phyloP scores from a whole-genome alignment of 2,888 invertebrate species.

The Sphaeridia pumilis region DNA sequence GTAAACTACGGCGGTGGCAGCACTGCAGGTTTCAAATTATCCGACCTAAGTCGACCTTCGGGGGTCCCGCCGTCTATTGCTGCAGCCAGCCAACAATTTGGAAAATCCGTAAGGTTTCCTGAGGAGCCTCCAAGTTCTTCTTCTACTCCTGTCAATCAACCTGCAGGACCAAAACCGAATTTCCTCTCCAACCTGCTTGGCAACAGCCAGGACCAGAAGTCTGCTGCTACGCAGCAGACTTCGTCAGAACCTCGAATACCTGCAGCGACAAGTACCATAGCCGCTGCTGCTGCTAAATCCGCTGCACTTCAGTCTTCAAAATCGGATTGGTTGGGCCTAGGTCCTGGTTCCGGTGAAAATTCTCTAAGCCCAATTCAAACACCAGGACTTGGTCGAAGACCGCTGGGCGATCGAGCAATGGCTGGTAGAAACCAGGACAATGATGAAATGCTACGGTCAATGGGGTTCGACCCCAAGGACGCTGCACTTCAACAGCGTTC shows the following conservation, averaged over 20 bases:
- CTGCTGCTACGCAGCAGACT: neutral
- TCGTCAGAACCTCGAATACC: neutral
- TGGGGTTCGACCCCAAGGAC: slow-evolving; percentile 3
- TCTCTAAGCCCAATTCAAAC: neutral
- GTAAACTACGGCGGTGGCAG: slow-evolving; percentile 4
- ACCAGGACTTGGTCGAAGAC: neutral
- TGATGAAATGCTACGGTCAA: neutral
- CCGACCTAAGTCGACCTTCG: slow-evolving; percentile 15
- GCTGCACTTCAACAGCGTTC: neutral
- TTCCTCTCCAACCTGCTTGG: neutral
- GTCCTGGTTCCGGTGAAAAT: neutral
- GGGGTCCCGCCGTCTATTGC: slow-evolving; percentile 2
- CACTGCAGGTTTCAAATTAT: slow-evolving; percentile 15
- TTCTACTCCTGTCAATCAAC: neutral
- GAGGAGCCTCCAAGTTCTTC: slow-evolving; percentile 3
- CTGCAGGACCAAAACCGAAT: neutral
- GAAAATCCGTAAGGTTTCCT: slow-evolving; percentile 9
- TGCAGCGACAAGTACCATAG: neutral
- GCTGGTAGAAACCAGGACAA: neutral
- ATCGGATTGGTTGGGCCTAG: slow-evolving; percentile 12
- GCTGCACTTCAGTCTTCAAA: neutral
- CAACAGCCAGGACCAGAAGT: neutral
- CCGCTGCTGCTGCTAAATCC: too few species aligned
- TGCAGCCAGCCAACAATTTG: too few species aligned
- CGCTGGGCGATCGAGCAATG: neutral